phyloP scores from a whole-genome alignment of 2,888 invertebrate genomes.

The Pachycephus smyrnensis region DNA sequence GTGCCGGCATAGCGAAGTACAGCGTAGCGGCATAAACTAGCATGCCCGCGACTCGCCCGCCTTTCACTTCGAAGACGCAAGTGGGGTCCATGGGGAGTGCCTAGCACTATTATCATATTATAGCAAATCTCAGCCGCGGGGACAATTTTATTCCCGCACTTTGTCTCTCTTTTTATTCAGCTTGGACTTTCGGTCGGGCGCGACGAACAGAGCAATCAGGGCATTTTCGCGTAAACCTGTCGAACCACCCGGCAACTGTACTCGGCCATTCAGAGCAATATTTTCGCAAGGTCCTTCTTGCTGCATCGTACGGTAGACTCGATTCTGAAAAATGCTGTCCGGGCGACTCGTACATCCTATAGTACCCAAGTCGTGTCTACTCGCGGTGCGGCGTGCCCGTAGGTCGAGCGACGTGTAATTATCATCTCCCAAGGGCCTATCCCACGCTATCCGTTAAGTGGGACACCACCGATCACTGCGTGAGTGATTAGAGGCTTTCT shows the following conservation, averaged over 20 bases:
- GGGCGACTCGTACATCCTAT: no score
- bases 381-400: slow-evolving; percentile 29
- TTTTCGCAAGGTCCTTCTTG: no score
- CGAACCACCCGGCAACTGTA: no score
- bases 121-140: slow-evolving; percentile 44
- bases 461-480: slow-evolving; percentile 54
- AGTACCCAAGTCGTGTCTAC: no score
- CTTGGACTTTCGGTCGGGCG: no score
- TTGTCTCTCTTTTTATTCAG: slow-evolving; percentile 9
- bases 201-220: no score
- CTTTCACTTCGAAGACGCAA: slow-evolving; percentile 63
- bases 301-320: no score
- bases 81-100: slow-evolving; percentile 55
- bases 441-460: slow-evolving; percentile 59
- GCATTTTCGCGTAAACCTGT: no score
- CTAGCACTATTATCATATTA: slow-evolving; percentile 61
- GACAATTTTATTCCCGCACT: slow-evolving; percentile 2
- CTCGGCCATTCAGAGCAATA: no score
- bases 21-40: slow-evolving; percentile 47
- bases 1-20: slow-evolving; percentile 48
- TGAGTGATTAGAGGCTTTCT: slow-evolving; percentile 44
- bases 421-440: slow-evolving; percentile 63
- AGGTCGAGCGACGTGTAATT: slow-evolving; percentile 53
- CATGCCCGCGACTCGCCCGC: slow-evolving; percentile 57
- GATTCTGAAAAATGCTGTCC: no score